These are phyloP conservation scores for Grantiella picta DNA, from an alignment of 2,113 vertebrate genomes.

Conservation along the genomic window DNA sequence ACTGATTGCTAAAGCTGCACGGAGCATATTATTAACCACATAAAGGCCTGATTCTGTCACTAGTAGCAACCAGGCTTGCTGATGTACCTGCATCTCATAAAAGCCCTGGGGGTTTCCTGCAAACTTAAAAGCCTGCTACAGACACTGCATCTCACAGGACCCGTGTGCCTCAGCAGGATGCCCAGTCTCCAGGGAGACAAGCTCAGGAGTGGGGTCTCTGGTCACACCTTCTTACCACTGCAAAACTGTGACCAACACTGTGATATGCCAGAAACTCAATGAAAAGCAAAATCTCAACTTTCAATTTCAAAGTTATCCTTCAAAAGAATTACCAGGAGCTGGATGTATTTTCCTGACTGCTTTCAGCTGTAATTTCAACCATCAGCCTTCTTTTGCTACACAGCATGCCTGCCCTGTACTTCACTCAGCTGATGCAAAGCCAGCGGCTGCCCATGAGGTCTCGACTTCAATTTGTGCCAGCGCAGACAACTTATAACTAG, in stretches of 20 bases:
- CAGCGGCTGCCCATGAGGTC: fast-evolving
- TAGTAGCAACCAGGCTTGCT: neutral
- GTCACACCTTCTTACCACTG: neutral
- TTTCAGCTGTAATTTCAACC: neutral
- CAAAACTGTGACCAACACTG: neutral
- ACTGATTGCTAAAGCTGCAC: neutral
- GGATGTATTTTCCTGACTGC: neutral
- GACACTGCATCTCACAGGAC: neutral
- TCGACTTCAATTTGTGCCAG: neutral
- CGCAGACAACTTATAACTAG: neutral
- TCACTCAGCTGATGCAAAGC: neutral
- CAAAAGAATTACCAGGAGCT: neutral
- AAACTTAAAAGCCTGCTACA: neutral
- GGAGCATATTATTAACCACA: neutral
- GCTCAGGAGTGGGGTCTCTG: neutral
- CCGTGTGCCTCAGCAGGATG: neutral
- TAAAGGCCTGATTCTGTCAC: neutral
- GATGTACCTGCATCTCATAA: neutral
- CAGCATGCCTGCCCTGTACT: neutral
- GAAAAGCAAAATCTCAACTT: neutral
- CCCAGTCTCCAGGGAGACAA: neutral
- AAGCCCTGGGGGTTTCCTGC: neutral
- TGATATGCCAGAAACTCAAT: neutral
- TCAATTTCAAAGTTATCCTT: neutral
- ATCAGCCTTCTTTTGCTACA: neutral